A percentile compares a stretch with the other conserved stretches of the same genome.
Evolutionary conservation across 2,797 vertebrate genomes (phyloP).

Genomic region (Spondyliosoma cantharus): DNA sequence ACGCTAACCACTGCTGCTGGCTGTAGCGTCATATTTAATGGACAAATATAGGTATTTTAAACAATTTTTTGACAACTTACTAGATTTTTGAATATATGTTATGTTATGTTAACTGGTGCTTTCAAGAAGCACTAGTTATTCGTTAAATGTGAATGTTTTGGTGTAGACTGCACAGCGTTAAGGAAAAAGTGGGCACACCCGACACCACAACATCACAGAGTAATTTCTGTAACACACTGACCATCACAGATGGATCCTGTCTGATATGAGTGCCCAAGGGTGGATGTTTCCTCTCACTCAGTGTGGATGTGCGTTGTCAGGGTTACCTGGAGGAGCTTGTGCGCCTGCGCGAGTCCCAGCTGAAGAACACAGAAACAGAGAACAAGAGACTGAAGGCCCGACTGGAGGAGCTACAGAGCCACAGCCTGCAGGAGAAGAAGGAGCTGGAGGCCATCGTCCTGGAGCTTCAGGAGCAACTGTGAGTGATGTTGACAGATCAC

Average conservation of each 20-base stretch:
- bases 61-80: too few species aligned
- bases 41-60: too few species aligned
- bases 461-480: conserved; percentile 98
- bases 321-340: conserved; percentile 98
- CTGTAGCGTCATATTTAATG: neutral
- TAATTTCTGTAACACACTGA: neutral
- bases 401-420: conserved; percentile 90
- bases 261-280: neutral
- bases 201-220: neutral
- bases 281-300: conserved; percentile 31
- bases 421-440: conserved; percentile 93
- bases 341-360: conserved; percentile 94
- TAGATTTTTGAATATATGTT: too few species aligned
- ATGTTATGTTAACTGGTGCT: neutral
- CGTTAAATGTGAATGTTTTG: neutral
- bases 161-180: conserved; percentile 2
- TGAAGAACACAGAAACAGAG: conserved; percentile 94
- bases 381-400: conserved; percentile 91
- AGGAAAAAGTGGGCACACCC: neutral
- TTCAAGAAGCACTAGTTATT: neutral
- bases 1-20: neutral
- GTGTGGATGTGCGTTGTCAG: conserved; percentile 74
- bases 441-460: conserved; percentile 94
- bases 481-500: conserved; percentile 63
- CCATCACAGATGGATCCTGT: conserved; percentile 6